Conservation (phyloP, 92 coral and sea anemone species). For the Blastomussa wellsi region DNA sequence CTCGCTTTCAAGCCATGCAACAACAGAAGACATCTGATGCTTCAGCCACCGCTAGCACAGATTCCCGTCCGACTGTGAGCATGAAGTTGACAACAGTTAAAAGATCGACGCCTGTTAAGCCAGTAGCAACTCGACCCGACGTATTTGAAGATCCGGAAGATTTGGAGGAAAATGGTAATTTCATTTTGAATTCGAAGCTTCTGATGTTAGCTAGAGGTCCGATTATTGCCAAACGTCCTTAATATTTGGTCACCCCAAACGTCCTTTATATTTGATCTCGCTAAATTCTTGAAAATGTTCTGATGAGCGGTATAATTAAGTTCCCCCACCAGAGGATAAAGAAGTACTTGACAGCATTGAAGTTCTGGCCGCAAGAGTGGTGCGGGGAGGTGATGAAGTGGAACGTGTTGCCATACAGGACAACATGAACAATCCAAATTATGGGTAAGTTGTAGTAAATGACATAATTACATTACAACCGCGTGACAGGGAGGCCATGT, state of each 20-base stretch:
- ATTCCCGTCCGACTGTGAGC: slow-evolving; percentile 68
- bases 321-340: slow-evolving; percentile 97
- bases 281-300: slow-evolving; percentile 57
- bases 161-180: slow-evolving; percentile 81
- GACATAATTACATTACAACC: no score
- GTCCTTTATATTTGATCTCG: slow-evolving; percentile 26
- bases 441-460: slow-evolving; percentile 10
- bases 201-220: slow-evolving; percentile 10
- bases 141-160: slow-evolving; percentile 84
- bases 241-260: slow-evolving; percentile 26
- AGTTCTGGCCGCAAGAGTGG: slow-evolving; percentile 38
- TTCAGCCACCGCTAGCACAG: slow-evolving; percentile 21
- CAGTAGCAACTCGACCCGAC: slow-evolving; percentile 71
- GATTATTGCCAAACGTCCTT: slow-evolving; percentile 16
- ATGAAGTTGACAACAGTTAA: slow-evolving; percentile 86
- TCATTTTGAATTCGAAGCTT: slow-evolving; percentile 29
- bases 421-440: slow-evolving; percentile 26
- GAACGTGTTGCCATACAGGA: slow-evolving; percentile 54
- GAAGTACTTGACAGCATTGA: slow-evolving; percentile 45
- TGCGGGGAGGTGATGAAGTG: slow-evolving; percentile 53
- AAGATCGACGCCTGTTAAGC: slow-evolving; percentile 64
- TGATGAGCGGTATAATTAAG: slow-evolving; percentile 99
- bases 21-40: slow-evolving; percentile 39
- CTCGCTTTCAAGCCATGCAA: slow-evolving; percentile 98
- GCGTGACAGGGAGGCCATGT: no score